Conservation (phyloP, 2,113 vertebrate genomes). For the Amblyornis subalaris region DNA sequence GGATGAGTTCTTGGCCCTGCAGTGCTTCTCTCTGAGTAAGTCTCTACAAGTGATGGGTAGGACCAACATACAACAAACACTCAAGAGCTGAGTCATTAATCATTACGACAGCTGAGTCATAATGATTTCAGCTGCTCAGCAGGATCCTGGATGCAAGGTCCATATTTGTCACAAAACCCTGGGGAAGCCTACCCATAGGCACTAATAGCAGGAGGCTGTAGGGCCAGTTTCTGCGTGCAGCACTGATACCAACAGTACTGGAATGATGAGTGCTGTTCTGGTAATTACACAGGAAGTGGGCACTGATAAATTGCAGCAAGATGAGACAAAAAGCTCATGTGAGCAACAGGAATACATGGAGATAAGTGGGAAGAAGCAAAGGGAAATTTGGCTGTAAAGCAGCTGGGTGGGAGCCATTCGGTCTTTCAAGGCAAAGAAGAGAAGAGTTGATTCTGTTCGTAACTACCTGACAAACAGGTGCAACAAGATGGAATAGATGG, state of each 20-base stretch:
- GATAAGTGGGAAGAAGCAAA: not conserved
- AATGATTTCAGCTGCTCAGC: not conserved
- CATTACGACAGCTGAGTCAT: not conserved
- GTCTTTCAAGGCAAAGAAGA: not conserved
- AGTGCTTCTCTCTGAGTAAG: not conserved
- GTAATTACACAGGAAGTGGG: not conserved
- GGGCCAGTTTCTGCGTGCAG: not conserved
- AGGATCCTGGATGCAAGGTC: not conserved
- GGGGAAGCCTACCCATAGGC: not conserved
- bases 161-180: not conserved
- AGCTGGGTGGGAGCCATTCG: not conserved
- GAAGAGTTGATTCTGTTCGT: not conserved
- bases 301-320: not conserved
- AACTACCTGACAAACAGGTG: not conserved
- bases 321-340: not conserved
- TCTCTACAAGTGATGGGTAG: not conserved
- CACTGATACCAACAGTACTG: not conserved
- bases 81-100: not conserved
- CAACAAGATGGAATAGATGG: not conserved
- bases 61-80: not conserved
- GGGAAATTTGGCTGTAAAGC: not conserved
- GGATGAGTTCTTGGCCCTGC: not conserved
- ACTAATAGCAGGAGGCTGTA: not conserved
- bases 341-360: not conserved
- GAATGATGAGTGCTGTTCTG: not conserved